These are phyloP conservation scores for Acleris emargana DNA, from an alignment of 2,888 invertebrate species.

Conservation along the genomic window DNA sequence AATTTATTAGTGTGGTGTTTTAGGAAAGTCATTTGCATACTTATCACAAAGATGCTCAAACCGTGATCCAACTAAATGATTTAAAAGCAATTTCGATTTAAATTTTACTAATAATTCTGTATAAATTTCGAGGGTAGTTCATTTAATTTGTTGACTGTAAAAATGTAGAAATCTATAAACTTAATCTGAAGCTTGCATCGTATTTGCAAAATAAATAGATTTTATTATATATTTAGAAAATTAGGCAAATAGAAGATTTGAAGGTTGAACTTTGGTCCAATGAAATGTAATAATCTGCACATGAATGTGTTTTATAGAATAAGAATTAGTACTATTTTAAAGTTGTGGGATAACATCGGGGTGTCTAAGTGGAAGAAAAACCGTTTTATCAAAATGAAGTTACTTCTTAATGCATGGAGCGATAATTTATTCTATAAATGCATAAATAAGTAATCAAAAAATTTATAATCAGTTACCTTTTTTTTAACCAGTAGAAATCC, in stretches of 20 bases:
- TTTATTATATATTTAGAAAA: constrained; percentile 22
- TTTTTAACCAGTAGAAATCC: no score
- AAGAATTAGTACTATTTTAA: constrained; percentile 42
- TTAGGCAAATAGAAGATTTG: constrained; percentile 52
- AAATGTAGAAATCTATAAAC: constrained; percentile 16
- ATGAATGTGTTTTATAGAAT: constrained; percentile 68
- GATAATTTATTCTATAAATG: no score
- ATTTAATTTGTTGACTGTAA: constrained; percentile 9
- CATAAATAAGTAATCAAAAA: no score
- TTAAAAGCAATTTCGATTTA: constrained; percentile 57
- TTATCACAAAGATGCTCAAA: no score
- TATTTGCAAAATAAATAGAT: constrained; percentile 25
- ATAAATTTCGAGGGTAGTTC: not conserved
- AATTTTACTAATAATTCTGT: constrained; percentile 29
- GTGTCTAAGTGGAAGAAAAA: constrained; percentile 15
- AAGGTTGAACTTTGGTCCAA: constrained; percentile 84
- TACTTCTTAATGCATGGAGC: not conserved
- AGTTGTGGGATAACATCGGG: constrained; percentile 37
- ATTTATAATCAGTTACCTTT: no score
- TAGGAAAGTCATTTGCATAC: no score
- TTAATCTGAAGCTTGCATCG: constrained; percentile 26
- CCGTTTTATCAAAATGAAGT: constrained; percentile 1
- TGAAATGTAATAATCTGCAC: constrained; percentile 76
- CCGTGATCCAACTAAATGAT: constrained; percentile 39
- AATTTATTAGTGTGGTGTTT: no score